phyloP scores from a whole-genome alignment of 2,797 vertebrate genomes.

The Telmatherina bonti region DNA sequence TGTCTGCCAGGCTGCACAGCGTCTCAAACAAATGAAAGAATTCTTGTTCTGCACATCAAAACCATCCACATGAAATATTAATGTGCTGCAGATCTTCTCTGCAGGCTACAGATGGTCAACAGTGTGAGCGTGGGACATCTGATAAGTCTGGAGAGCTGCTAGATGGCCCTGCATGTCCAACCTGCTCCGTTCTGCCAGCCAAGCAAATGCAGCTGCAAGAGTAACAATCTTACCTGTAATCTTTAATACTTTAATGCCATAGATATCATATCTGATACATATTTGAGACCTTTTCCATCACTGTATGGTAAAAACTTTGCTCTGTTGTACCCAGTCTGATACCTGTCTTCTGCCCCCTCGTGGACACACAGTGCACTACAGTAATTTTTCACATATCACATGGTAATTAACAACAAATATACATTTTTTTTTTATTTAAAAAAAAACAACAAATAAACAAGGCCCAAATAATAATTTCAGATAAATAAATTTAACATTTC shows the following conservation, averaged over 20 bases:
- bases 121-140: background rate
- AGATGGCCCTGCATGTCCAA: no score
- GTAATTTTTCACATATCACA: no score
- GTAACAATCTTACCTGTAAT: background rate
- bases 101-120: background rate
- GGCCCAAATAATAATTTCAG: no score
- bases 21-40: background rate
- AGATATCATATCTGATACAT: background rate
- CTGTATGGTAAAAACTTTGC: no score
- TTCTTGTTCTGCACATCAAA: background rate
- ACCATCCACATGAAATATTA: background rate
- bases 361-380: no score
- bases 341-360: no score
- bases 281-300: no score
- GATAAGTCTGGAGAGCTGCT: background rate
- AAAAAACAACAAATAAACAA: no score
- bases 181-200: background rate
- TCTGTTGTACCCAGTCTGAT: no score
- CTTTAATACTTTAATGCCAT: background rate
- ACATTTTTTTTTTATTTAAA: no score
- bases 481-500: no score
- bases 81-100: background rate
- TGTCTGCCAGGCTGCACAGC: background rate
- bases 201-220: background rate
- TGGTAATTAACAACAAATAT: no score